Evolutionary conservation across 2,797 vertebrate species (phyloP).

Genomic region (Trachops cirrhosus): DNA sequence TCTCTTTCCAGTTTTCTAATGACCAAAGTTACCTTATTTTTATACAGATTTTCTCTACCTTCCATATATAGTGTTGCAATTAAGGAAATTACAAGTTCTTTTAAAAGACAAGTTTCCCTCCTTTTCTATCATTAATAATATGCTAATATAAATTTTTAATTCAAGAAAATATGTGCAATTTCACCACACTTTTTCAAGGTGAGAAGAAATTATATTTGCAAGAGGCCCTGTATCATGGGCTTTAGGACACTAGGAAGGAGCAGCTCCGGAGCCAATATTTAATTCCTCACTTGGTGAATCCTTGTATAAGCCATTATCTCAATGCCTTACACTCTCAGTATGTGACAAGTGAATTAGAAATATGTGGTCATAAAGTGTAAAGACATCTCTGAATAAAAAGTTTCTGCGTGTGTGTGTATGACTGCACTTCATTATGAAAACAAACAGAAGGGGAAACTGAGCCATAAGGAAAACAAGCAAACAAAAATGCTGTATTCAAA

Average conservation of each 20-base stretch:
- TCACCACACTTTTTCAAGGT: slow-evolving; percentile 4
- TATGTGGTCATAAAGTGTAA: not conserved
- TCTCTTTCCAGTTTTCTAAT: slow-evolving; percentile 3
- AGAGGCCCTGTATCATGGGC: not conserved
- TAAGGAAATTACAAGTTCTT: slow-evolving; percentile 15
- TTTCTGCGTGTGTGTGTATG: not conserved
- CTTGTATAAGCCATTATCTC: not conserved
- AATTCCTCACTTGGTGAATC: not conserved
- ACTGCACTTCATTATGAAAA: slow-evolving; percentile 9
- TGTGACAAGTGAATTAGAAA: not conserved
- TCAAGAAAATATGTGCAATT: not conserved
- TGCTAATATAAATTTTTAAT: not conserved
- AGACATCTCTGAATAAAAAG: not conserved
- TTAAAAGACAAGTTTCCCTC: not conserved
- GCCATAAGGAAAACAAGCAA: slow-evolving; percentile 65
- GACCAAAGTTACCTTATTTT: not conserved
- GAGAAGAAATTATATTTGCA: not conserved
- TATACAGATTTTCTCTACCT: not conserved
- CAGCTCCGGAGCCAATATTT: not conserved
- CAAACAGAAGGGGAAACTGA: slow-evolving; percentile 71
- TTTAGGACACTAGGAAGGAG: not conserved
- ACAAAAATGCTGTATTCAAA: slow-evolving; percentile 68
- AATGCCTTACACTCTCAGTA: not conserved
- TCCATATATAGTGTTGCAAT: not conserved
- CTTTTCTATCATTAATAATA: not conserved